A percentile compares a stretch with the other conserved stretches of the same genome.
Conservation (phyloP, 1,140 invertebrate genomes). For the Varroa destructor region DNA sequence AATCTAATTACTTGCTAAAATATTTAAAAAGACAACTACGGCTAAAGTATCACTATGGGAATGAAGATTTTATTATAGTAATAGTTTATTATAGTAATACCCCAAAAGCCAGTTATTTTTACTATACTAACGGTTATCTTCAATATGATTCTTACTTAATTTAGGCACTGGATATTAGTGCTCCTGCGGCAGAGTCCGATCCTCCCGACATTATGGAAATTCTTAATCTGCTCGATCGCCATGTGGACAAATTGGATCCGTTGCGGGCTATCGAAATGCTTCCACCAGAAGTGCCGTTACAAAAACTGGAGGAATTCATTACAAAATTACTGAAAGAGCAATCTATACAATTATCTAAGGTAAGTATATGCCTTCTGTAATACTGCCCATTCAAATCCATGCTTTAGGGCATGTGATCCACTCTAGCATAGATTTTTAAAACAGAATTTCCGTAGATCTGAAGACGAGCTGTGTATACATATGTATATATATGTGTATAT, state of each 20-base stretch:
- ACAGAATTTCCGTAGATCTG: no score
- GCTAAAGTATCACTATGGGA: no score
- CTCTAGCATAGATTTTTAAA: no score
- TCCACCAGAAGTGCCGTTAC: conserved; percentile 29
- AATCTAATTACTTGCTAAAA: no score
- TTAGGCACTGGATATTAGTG: conserved; percentile 23
- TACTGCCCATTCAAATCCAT: background rate
- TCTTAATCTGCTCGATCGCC: conserved; percentile 59
- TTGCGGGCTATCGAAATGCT: conserved; percentile 46
- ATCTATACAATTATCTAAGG: conserved; percentile 15
- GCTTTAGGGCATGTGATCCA: no score
- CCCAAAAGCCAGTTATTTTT: no score
- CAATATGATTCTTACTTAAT: conserved; percentile 1
- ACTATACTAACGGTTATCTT: no score
- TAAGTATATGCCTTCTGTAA: conserved; percentile 4
- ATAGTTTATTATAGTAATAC: no score
- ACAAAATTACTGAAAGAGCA: conserved; percentile 9
- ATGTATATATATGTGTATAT: no score
- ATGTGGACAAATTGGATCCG: conserved; percentile 67
- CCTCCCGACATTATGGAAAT: conserved; percentile 58
- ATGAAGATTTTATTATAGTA: no score
- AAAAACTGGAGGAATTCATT: conserved; percentile 32
- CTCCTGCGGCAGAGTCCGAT: conserved; percentile 33
- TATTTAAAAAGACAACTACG: no score
- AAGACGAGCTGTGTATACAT: no score